Evolutionary conservation across 92 coral and sea anemone species (phyloP), one percentile per base, ranked within the genome.

Genomic region (Anthopleura xanthogrammica): DNA sequence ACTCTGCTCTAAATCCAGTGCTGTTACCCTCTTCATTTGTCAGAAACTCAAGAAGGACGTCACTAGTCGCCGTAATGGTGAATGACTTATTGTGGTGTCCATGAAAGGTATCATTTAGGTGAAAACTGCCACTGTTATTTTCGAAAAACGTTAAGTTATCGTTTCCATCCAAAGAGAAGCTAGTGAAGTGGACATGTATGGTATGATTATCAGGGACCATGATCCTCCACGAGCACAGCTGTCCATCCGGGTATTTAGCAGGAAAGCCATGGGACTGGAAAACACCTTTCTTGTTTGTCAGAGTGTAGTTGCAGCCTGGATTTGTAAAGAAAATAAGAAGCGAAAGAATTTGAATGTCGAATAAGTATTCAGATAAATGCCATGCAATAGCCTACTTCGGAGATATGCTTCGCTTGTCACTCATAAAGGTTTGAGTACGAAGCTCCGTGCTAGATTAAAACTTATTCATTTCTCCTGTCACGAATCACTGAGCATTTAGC

Each of bases 171-270:
- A 74, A 41, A 74, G 77, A 46, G 77, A 88, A 83, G 82, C 70
- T 80, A 52, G 83, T 72, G 73, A 91, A 83, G 56, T 41, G 78
- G 41, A 91, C 55, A 22, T 43, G 84, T 60, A 91, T 39, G 29
- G 22, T 58, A 11, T 82, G 77, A 17, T 73, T 75, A 36, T 39
- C 46, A 12, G 85, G 85, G 55, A 83, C 90, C 3, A 41, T 52
- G 72, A 91, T 89, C 60, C 83, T 60, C 95, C 92, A 91, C 29
- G 90, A 91, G 74, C 95, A 91, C 79, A 65, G 87, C 90, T 89
- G 95, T 52, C 90, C 89, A 78, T 91, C 75, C 64, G 95, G 88
- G 77, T 91, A 91, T 7, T 57, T 54, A 3, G 17, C 12, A 40
- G 94, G 94, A 76, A 85, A 70, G 80, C 89, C 80, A 65, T 89